Evolutionary conservation across 2,888 invertebrate genomes (phyloP).

Genomic region (Elysia crispata): DNA sequence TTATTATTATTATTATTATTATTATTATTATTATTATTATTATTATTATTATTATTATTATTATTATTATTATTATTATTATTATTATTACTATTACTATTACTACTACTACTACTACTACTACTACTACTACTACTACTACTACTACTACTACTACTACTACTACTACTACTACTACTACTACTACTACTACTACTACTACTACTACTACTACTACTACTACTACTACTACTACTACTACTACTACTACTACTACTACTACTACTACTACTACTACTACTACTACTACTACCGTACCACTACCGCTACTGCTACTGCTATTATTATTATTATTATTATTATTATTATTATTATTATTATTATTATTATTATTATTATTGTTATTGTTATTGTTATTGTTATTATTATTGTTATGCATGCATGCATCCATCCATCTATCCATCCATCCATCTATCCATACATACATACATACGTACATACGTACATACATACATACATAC

Average conservation of each 20-base stretch:
- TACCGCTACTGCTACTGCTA: no score
- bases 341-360: no score
- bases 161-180: background rate
- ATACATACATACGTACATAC: no score
- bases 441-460: no score
- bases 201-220: background rate
- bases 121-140: background rate
- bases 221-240: background rate
- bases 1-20: background rate
- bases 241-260: background rate
- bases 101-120: background rate
- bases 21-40: conserved; percentile 18
- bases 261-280: background rate
- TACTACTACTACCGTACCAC: no score
- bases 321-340: background rate
- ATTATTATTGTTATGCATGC: no score
- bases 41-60: conserved; percentile 9
- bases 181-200: conserved; percentile 5
- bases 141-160: background rate
- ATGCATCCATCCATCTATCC: no score
- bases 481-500: no score
- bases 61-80: conserved; percentile 10
- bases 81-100: background rate
- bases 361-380: no score
- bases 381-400: no score